These are phyloP conservation scores for Eunapius fragilis DNA, from an alignment of 37 sponge, comb jelly and placozoan genomes.

Conservation along the genomic window DNA sequence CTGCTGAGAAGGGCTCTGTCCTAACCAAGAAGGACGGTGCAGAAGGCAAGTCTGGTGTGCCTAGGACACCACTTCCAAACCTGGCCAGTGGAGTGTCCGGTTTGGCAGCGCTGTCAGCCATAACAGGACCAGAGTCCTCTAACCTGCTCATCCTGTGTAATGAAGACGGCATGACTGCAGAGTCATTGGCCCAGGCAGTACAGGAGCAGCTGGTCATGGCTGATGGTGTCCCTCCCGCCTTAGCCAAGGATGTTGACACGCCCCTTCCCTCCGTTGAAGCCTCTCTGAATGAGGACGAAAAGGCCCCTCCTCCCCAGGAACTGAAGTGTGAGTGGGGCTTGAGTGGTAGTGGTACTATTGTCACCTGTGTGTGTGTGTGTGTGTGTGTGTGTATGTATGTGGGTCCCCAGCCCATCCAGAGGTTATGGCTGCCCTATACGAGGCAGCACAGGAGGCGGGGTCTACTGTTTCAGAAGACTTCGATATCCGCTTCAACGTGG, in stretches of 20 bases:
- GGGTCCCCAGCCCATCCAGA: slow-evolving; percentile 41
- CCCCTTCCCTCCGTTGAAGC: background rate
- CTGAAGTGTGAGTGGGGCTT: background rate
- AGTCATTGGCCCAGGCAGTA: background rate
- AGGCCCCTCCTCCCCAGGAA: background rate
- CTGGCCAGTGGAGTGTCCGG: background rate
- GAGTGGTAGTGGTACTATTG: background rate
- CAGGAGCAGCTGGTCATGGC: background rate
- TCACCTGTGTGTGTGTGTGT: background rate
- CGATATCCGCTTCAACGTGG: slow-evolving; percentile 79
- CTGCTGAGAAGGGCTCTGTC: background rate
- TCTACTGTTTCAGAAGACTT: slow-evolving; percentile 50
- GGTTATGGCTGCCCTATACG: slow-evolving; percentile 27
- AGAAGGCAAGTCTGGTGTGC: background rate
- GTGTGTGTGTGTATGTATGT: background rate
- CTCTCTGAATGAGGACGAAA: background rate
- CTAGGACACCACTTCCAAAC: background rate
- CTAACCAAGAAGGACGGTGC: background rate
- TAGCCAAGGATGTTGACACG: background rate
- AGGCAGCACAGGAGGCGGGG: slow-evolving; percentile 36
- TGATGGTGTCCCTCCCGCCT: background rate
- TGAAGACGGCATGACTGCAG: background rate
- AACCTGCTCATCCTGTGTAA: background rate
- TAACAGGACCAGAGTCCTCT: background rate
- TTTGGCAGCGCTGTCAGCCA: background rate